phyloP scores from a whole-genome alignment of 2,888 invertebrate genomes.

The Apamea anceps region DNA sequence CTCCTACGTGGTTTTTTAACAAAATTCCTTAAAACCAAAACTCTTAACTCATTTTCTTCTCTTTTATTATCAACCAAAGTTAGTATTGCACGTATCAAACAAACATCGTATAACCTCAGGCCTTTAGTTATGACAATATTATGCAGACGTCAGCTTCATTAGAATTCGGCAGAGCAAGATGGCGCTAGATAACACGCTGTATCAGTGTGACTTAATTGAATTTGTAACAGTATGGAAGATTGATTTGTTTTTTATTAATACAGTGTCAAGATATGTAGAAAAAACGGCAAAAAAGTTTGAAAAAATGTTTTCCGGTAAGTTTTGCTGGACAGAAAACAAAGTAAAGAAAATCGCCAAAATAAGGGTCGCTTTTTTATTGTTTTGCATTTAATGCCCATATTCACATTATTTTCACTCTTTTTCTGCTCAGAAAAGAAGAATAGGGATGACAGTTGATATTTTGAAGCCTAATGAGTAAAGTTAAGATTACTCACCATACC shows the following conservation, averaged over 20 bases:
- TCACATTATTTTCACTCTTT: no score
- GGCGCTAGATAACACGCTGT: conserved; percentile 74
- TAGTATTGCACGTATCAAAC: conserved; percentile 33
- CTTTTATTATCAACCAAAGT: conserved; percentile 33
- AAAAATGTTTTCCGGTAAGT: no score
- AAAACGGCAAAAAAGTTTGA: no score
- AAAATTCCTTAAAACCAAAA: neutral
- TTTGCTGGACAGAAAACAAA: no score
- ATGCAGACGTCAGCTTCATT: conserved; percentile 81
- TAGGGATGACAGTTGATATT: no score
- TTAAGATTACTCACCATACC: no score
- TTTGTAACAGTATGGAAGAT: conserved; percentile 32
- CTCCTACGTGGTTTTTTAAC: neutral
- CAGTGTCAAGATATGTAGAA: no score
- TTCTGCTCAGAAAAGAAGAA: no score
- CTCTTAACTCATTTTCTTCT: neutral
- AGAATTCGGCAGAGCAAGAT: conserved; percentile 81
- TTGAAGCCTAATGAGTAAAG: no score
- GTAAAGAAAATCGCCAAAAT: no score
- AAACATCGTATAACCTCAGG: conserved; percentile 41
- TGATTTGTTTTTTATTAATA: conserved; percentile 1
- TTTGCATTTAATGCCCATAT: no score
- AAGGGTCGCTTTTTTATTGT: no score
- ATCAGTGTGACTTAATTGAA: conserved; percentile 69
- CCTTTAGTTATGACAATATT: conserved; percentile 69